Base-by-base conservation (phyloP, 2,888 invertebrate genomes). In the Creontiades dilutus region DNA sequence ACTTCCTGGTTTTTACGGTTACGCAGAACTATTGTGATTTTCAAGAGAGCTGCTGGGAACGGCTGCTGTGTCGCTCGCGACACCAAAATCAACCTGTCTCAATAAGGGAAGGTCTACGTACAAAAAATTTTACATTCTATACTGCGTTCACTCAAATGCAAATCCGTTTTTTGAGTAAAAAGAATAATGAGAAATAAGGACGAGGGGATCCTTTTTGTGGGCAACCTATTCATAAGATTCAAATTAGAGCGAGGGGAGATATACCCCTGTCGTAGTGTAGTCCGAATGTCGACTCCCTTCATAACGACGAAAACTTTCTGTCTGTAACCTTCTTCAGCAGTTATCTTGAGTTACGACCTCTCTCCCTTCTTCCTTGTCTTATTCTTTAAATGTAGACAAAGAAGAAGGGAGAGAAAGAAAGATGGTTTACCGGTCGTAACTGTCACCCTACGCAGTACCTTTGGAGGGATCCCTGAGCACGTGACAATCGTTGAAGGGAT, bases 391-490 rank as follows among this genome's bases (percentile, higher is more conserved):
- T 68, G 23, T 19, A 80, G 78, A 80, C 14, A 46, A 80, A 47
- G 78, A 37, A 37, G 46, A 37, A 46, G 47, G 27, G 37, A 19
- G 76, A 76, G 27, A 76, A n/a, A 80, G 16, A 47, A 80, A 80
- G 37, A 80, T 28, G 46, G 78, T 80, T 80, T 80, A 80, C 78
- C 47, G 78, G 78, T 80, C 78, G 78, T 80, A 80, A 80, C 78
- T 80, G 78, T 80, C 78, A 80, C 78, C 78, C 47, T 47, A 16
- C 78, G 16, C n/a, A 46, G 78, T 76, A 80, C 78, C 46, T 80
- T 46, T 46, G 16, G 14, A 37, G 78, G 28, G 37, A 47, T 37
- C 46, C 13, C 78, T 47, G 78, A 80, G 78, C 78, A 80, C 78
- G 78, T 47, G 78, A 80, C 68, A 23, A 68, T 68, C 68, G 68